phyloP scores from a whole-genome alignment of 1,140 invertebrate genomes.

The Drosophila truncata region DNA sequence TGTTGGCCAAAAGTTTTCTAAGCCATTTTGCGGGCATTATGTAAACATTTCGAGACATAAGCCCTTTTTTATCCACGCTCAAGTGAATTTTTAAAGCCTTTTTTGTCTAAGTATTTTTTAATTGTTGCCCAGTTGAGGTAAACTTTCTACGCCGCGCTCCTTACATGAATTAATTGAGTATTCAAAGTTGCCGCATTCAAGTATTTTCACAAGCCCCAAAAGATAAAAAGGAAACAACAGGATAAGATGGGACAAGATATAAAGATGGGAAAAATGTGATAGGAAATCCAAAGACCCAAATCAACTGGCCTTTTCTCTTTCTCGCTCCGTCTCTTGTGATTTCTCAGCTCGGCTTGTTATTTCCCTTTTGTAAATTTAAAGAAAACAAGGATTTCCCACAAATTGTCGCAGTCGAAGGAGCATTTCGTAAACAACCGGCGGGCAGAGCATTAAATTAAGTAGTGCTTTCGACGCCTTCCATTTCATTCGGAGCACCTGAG shows the following conservation, averaged over 20 bases:
- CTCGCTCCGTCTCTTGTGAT: conserved; percentile 13
- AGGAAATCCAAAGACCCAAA: conserved; percentile 32
- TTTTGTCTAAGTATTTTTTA: conserved; percentile 59
- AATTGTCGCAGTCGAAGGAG: conserved; percentile 41
- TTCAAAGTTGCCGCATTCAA: conserved; percentile 46
- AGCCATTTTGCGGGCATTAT: conserved; percentile 25
- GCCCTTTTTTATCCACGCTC: conserved; percentile 32
- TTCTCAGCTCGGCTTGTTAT: conserved; percentile 28
- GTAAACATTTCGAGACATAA: conserved; percentile 36
- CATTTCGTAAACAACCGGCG: conserved; percentile 49
- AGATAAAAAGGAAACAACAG: conserved; percentile 25
- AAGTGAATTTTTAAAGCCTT: conserved; percentile 39
- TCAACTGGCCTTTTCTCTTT: conserved; percentile 23
- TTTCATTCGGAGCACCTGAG: conserved; percentile 50
- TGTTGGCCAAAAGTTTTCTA: conserved; percentile 31
- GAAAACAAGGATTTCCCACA: conserved; percentile 56
- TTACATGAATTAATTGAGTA: conserved; percentile 62
- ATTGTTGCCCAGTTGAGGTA: conserved; percentile 55
- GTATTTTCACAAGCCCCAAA: conserved; percentile 17
- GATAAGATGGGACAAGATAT: neutral
- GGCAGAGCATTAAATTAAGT: conserved; percentile 50
- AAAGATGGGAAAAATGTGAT: conserved; percentile 20
- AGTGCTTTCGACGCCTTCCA: conserved; percentile 47
- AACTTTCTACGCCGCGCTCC: neutral
- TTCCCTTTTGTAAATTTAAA: conserved; percentile 71